phyloP scores from a whole-genome alignment of 2,797 vertebrate species.

The Sebastes itinus region DNA sequence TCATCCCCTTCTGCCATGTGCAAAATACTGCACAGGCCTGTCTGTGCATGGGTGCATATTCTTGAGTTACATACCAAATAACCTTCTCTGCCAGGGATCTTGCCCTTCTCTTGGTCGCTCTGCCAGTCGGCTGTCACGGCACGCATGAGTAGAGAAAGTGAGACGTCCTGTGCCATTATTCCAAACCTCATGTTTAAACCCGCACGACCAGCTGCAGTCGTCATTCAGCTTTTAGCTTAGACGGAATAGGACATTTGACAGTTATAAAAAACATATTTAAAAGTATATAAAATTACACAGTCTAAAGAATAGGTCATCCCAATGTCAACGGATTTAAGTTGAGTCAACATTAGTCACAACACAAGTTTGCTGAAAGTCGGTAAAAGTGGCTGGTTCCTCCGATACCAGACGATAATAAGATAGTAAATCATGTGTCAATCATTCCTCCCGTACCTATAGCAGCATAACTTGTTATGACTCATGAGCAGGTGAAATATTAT shows the following conservation, averaged over 20 bases:
- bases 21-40: slow-evolving; percentile 58
- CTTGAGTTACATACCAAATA: slow-evolving; percentile 68
- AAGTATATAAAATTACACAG: background rate
- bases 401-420: slow-evolving; percentile 43
- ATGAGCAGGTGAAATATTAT: slow-evolving; percentile 29
- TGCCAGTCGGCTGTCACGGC: slow-evolving; percentile 45
- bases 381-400: background rate
- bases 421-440: slow-evolving; percentile 9
- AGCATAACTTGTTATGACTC: slow-evolving; percentile 52
- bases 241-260: background rate
- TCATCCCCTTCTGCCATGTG: slow-evolving; percentile 56
- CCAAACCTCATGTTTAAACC: slow-evolving; percentile 24
- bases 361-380: background rate
- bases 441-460: slow-evolving; percentile 19
- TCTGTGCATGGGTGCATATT: slow-evolving; percentile 56
- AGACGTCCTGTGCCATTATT: background rate
- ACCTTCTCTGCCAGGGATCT: slow-evolving; percentile 60
- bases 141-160: slow-evolving; percentile 39
- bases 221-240: slow-evolving; percentile 2
- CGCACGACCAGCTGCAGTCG: background rate
- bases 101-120: slow-evolving; percentile 29
- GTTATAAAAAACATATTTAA: background rate
- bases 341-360: background rate
- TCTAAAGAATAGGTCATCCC: background rate
- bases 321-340: background rate